A percentile compares a stretch with the other conserved stretches of the same genome.
Conservation (phyloP, 2,888 invertebrate species). For the Volucella zonaria region DNA sequence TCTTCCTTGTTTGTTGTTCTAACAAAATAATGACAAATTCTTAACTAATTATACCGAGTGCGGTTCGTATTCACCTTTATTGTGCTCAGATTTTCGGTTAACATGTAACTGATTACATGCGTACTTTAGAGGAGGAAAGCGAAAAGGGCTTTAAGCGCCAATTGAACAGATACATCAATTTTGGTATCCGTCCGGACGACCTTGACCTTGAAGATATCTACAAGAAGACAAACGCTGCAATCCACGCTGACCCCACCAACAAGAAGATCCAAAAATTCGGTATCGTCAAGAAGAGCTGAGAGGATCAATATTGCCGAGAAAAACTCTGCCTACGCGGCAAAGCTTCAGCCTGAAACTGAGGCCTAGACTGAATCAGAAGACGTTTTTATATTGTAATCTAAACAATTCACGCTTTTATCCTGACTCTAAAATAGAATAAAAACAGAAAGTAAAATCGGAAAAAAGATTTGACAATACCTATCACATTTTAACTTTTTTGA, state of each 20-base stretch:
- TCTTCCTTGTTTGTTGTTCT: too few relatives aligned
- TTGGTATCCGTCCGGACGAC: constrained; percentile 93
- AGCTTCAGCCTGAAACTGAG: constrained; percentile 82
- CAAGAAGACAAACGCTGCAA: constrained; percentile 96
- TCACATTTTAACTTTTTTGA: too few relatives aligned
- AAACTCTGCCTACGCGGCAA: constrained; percentile 93
- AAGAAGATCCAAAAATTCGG: constrained; percentile 85
- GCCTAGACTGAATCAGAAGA: constrained; percentile 76
- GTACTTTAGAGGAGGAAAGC: constrained; percentile 94
- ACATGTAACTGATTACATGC: constrained; percentile 99
- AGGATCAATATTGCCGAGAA: constrained; percentile 96
- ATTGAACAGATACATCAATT: constrained; percentile 97
- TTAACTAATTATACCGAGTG: too few relatives aligned
- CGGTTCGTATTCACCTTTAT: constrained; percentile 84
- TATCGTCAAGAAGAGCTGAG: constrained; percentile 92
- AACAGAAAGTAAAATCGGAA: constrained; percentile 39
- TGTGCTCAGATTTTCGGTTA: constrained; percentile 98
- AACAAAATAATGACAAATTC: too few relatives aligned
- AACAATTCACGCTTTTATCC: constrained; percentile 47
- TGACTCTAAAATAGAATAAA: constrained; percentile 55
- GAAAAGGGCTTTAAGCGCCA: constrained; percentile 99
- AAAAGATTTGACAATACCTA: constrained; percentile 46
- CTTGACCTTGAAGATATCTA: constrained; percentile 91
- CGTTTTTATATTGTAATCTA: constrained; percentile 51
- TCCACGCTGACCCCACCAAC: constrained; percentile 93